A percentile compares a stretch with the other conserved stretches of the same genome.
phyloP scores from a whole-genome alignment of 2,888 invertebrate genomes.

The Cataglyphis rosenhaueri region DNA sequence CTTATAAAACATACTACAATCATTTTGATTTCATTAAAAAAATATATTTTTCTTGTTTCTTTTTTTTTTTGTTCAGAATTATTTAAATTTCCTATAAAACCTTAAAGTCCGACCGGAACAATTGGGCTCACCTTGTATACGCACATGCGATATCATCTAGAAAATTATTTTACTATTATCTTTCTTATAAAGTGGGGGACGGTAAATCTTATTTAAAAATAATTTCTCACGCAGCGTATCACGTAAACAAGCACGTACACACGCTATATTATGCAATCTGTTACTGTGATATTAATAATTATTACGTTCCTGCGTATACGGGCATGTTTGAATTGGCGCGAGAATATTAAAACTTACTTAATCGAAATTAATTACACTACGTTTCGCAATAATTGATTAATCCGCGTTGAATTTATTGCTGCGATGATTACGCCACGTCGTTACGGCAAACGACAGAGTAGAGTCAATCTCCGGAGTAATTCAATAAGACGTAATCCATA shows the following conservation, averaged over 20 bases:
- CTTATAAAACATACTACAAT: too few species aligned
- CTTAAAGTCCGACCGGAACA: too few species aligned
- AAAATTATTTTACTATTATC: neutral
- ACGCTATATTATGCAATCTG: neutral
- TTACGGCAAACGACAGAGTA: neutral
- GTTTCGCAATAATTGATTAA: neutral
- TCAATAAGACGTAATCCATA: conserved; percentile 29
- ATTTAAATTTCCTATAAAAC: too few species aligned
- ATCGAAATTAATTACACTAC: conserved; percentile 2
- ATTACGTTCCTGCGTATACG: neutral
- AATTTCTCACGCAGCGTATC: neutral
- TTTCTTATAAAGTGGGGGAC: neutral
- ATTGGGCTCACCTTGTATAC: neutral
- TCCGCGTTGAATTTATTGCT: neutral
- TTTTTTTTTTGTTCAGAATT: too few species aligned
- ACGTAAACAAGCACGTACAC: neutral
- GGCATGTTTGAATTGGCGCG: neutral
- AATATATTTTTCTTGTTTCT: too few species aligned
- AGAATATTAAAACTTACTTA: neutral
- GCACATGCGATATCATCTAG: neutral
- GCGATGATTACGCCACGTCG: neutral
- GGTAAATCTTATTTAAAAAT: neutral
- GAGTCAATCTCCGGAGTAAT: neutral
- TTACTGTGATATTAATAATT: neutral
- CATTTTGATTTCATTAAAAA: too few species aligned